phyloP scores from a whole-genome alignment of 2,888 invertebrate genomes.

The Dasysyrphus albostriatus region DNA sequence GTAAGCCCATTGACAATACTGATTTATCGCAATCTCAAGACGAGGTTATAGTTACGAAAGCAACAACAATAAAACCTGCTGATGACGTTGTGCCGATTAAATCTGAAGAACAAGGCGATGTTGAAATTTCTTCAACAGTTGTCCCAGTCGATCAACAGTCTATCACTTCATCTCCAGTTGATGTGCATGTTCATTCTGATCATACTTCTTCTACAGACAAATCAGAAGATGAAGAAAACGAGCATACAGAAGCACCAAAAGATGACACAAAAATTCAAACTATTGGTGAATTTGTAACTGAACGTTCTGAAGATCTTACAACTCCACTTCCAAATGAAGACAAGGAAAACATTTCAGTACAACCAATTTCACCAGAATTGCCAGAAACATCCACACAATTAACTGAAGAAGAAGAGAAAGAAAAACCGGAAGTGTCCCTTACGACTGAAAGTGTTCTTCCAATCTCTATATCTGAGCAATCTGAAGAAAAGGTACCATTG shows the following conservation, averaged over 20 bases:
- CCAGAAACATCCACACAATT: slow-evolving; percentile 65
- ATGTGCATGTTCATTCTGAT: slow-evolving; percentile 27
- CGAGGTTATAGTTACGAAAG: not conserved
- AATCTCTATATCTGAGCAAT: not conserved
- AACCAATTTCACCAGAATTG: slow-evolving; percentile 26
- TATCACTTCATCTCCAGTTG: slow-evolving; percentile 16
- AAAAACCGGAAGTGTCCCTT: slow-evolving; percentile 24
- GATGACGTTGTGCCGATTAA: slow-evolving; percentile 56
- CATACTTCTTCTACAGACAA: slow-evolving; percentile 31
- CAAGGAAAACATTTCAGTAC: slow-evolving; percentile 58
- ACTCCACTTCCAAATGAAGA: slow-evolving; percentile 53
- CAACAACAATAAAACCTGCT: slow-evolving; percentile 41
- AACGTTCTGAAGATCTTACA: slow-evolving; percentile 70
- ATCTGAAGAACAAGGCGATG: slow-evolving; percentile 54
- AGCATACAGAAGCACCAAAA: slow-evolving; percentile 48
- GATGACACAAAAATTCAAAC: slow-evolving; percentile 71
- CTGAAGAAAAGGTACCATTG: slow-evolving; percentile 10
- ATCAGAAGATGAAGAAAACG: slow-evolving; percentile 47
- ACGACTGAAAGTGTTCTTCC: slow-evolving; percentile 15
- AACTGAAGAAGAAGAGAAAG: slow-evolving; percentile 72
- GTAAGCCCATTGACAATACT: not conserved
- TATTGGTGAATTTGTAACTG: slow-evolving; percentile 76
- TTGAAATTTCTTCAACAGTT: slow-evolving; percentile 56
- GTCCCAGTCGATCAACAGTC: slow-evolving; percentile 53
- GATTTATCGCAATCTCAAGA: slow-evolving; percentile 19